Evolutionary conservation across 2,888 invertebrate species (phyloP), one percentile per base, ranked within the genome.

Genomic region (Trypoxylon attenuatum): DNA sequence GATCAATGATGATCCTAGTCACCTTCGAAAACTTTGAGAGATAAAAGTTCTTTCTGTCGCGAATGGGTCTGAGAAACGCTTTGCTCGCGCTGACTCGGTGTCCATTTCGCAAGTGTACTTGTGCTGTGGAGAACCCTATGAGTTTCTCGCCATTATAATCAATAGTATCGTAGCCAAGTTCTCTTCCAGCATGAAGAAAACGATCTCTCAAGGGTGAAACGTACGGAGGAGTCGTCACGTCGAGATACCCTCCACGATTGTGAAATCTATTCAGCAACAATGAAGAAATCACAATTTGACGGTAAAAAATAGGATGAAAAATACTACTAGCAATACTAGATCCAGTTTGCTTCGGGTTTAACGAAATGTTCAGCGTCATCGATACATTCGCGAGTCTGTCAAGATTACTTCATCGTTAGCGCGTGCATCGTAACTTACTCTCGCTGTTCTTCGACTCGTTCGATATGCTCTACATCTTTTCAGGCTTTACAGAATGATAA

Each of bases 1-100:
- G 89, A 76, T 94, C 90, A 8, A 95, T 91, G 13, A 93, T 77
- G 54, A 95, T 89, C 87, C 89, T 92, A 0, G 90, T 91, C 0
- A 91, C 95, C 67, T 91, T 91, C 1, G 94, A 91, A 76, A 89
- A 88, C 83, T 92, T 92, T 0, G 93, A 91, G 1, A 96, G 89
- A 82, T 92, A 91, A 15, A 96, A 88, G 81, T 95, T 96, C 8
- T 82, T 77, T 29, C 94, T 89, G 8, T 88, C 81, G 8, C 90
- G 87, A 1, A 93, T 89, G 0, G 94, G 93, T 70, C 90, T 89
- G 13, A 95, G 87, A 83, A 94, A 96, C 0, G 95, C 95, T 84
- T 94, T 94, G 1, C 92, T 90, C 0, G 94, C 91, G 81, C 95
- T 95, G 73, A 94, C 94, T 62, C 96, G 89, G 51, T 92, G 89